Conservation (phyloP, 2,113 vertebrate genomes). For the Myiozetetes cayanensis region DNA sequence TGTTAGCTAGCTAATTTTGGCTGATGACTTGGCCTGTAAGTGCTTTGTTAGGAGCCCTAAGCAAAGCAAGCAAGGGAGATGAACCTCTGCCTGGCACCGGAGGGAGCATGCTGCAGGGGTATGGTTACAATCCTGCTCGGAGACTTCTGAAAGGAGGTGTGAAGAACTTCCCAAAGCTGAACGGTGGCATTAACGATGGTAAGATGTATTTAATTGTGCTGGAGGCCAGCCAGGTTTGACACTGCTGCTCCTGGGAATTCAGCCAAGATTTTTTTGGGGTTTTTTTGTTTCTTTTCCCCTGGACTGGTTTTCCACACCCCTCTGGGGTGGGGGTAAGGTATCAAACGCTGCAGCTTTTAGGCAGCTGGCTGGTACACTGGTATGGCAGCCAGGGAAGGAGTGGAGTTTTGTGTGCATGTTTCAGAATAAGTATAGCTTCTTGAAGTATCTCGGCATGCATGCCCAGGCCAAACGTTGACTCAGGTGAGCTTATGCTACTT, state of each 20-base stretch:
- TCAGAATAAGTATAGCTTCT: neutral
- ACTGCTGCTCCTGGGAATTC: neutral
- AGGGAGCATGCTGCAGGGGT: neutral
- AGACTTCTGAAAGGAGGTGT: neutral
- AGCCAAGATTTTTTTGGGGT: neutral
- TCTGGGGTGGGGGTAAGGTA: neutral
- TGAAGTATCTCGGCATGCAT: fast-evolving
- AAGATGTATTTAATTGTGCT: neutral
- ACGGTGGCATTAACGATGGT: neutral
- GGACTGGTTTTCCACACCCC: neutral
- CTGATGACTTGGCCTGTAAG: neutral
- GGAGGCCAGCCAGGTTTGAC: neutral
- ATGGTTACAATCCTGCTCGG: fast-evolving
- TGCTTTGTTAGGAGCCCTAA: neutral
- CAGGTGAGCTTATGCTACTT: neutral
- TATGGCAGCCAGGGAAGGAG: neutral
- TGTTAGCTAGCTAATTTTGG: neutral
- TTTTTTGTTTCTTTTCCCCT: neutral
- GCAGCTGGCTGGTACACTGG: neutral
- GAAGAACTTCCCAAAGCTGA: neutral
- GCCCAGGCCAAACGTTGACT: neutral
- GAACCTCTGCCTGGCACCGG: neutral
- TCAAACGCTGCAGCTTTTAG: neutral
- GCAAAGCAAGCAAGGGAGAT: neutral
- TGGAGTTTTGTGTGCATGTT: neutral